phyloP scores from a whole-genome alignment of 2,888 invertebrate species.

The Metallyticus violacea region DNA sequence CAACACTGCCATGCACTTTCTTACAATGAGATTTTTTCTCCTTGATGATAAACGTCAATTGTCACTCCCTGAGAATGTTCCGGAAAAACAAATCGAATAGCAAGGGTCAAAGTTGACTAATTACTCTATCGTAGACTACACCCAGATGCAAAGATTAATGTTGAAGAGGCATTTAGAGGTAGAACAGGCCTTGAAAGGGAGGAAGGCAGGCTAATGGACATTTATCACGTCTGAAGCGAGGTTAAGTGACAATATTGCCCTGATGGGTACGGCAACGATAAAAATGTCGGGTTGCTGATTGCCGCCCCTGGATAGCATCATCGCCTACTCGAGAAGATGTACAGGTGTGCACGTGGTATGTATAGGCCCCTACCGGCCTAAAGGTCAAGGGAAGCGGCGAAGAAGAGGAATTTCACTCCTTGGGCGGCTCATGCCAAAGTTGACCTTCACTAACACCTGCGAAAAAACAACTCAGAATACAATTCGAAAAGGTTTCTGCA shows the following conservation, averaged over 20 bases:
- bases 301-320: constrained; percentile 1
- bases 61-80: not conserved
- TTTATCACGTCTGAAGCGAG: not conserved
- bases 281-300: too few species aligned
- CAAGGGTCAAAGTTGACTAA: not conserved
- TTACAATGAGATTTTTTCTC: too few species aligned
- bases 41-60: not conserved
- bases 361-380: not conserved
- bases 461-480: too few species aligned
- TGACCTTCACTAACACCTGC: constrained; percentile 1
- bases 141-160: not conserved
- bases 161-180: not conserved
- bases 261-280: too few species aligned
- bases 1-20: too few species aligned
- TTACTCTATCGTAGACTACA: not conserved
- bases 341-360: constrained; percentile 5
- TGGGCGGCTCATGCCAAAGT: not conserved
- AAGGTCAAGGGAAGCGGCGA: constrained; percentile 1
- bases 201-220: not conserved
- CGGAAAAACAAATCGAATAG: not conserved
- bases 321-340: not conserved
- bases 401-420: not conserved
- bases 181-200: not conserved
- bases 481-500: not conserved
- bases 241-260: not conserved